Conservation (phyloP, 2,888 invertebrate genomes). For the Nezara viridula region DNA sequence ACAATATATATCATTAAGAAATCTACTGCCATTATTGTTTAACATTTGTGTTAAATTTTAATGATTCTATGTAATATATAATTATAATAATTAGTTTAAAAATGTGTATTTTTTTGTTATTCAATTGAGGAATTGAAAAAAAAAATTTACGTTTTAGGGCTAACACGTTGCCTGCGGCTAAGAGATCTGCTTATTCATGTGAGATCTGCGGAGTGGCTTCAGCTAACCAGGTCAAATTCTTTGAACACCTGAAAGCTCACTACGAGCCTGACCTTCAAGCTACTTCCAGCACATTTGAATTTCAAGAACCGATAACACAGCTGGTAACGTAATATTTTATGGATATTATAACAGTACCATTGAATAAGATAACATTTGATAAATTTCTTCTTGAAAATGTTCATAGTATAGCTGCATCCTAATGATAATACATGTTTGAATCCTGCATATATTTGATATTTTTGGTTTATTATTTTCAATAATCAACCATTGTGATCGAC, state of each 20-base stretch:
- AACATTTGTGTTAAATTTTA: too few relatives aligned
- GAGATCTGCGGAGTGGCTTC: slow-evolving; percentile 84
- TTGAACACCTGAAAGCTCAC: slow-evolving; percentile 86
- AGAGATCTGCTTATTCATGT: slow-evolving; percentile 74
- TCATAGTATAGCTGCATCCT: too few relatives aligned
- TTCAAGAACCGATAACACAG: slow-evolving; percentile 10
- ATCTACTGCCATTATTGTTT: too few relatives aligned
- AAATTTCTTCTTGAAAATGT: neutral
- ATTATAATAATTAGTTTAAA: neutral
- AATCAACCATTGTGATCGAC: too few relatives aligned
- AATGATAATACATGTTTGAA: too few relatives aligned
- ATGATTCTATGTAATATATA: neutral
- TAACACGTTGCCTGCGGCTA: slow-evolving; percentile 64
- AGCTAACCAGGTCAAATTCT: slow-evolving; percentile 85
- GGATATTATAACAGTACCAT: neutral
- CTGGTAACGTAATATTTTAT: neutral
- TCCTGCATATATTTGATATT: too few relatives aligned
- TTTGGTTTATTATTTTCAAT: too few relatives aligned
- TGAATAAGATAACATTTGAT: neutral
- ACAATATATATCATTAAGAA: too few relatives aligned
- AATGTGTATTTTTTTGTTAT: neutral
- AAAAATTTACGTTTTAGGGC: slow-evolving; percentile 62
- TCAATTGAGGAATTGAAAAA: neutral
- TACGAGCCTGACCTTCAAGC: slow-evolving; percentile 73
- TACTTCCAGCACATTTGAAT: slow-evolving; percentile 23